These are phyloP conservation scores for Hoplias malabaricus DNA, from an alignment of 2,113 vertebrate species.

Conservation along the genomic window DNA sequence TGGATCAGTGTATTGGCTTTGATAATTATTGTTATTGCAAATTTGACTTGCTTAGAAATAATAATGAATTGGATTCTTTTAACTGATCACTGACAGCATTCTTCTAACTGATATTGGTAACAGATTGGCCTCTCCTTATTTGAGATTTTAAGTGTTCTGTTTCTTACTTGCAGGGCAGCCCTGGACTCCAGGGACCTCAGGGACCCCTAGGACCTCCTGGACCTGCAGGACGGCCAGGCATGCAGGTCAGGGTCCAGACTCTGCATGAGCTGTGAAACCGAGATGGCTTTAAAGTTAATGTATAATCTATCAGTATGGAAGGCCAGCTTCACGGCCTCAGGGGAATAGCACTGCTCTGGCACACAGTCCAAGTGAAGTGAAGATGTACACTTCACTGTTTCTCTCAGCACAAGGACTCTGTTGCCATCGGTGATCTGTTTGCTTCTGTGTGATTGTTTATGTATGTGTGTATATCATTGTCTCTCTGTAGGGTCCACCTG, in stretches of 20 bases:
- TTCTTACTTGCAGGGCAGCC: slow-evolving; percentile 76
- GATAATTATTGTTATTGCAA: too few relatives aligned
- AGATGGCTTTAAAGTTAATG: not conserved
- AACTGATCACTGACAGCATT: not conserved
- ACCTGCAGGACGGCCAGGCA: slow-evolving; percentile 78
- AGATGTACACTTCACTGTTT: not conserved
- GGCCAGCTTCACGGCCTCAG: not conserved
- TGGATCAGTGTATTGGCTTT: too few relatives aligned
- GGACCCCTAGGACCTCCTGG: slow-evolving; percentile 79
- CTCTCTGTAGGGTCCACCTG: slow-evolving; percentile 81
- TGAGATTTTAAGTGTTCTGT: not conserved
- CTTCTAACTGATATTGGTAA: not conserved
- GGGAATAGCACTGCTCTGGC: not conserved
- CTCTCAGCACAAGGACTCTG: not conserved
- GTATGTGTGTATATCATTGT: slow-evolving; percentile 12
- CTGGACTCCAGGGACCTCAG: slow-evolving; percentile 79
- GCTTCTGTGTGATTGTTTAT: not conserved
- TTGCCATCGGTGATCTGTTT: slow-evolving; percentile 52
- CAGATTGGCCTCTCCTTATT: not conserved
- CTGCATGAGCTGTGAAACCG: not conserved
- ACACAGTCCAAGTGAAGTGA: slow-evolving; percentile 7
- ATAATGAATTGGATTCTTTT: not conserved
- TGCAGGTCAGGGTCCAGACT: slow-evolving; percentile 70
- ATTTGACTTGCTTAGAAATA: too few relatives aligned
- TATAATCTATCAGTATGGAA: slow-evolving; percentile 12